Conservation (phyloP, 2,113 vertebrate genomes). For the Puffinus mauretanicus region DNA sequence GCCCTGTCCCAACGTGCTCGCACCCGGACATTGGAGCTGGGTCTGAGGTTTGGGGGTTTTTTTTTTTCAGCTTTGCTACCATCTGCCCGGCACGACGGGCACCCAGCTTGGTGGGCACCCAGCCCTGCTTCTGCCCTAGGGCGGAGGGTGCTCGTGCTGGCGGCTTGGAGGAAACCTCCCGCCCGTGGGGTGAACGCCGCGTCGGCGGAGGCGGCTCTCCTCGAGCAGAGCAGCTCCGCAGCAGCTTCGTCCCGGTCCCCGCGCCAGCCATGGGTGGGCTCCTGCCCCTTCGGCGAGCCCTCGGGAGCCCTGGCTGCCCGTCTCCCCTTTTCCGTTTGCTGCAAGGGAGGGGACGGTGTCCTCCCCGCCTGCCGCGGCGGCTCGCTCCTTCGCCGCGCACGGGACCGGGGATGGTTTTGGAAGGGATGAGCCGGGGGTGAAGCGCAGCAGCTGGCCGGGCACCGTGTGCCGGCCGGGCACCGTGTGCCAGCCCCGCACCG, state of each 20-base stretch:
- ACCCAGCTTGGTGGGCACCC: background rate
- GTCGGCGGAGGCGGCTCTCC: background rate
- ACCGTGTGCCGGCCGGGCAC: background rate
- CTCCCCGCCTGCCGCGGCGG: background rate
- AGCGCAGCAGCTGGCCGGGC: background rate
- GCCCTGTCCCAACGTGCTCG: fast-evolving
- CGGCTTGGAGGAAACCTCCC: fast-evolving
- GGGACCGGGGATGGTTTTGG: fast-evolving
- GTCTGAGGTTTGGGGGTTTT: background rate
- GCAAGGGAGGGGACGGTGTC: background rate
- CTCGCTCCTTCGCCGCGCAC: fast-evolving
- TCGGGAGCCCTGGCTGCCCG: background rate
- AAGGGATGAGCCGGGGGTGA: background rate
- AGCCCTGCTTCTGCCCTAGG: background rate
- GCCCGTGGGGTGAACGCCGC: background rate
- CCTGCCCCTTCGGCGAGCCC: too few species aligned
- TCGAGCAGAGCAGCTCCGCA: background rate
- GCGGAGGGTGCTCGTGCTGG: fast-evolving
- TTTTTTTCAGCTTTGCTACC: background rate
- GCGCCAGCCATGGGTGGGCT: too few species aligned
- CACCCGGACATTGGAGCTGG: fast-evolving
- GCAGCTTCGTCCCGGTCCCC: background rate
- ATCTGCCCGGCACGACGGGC: background rate
- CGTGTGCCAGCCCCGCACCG: background rate
- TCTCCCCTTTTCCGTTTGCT: background rate